Conservation (phyloP, 2,113 vertebrate species). For the Indri indri region DNA sequence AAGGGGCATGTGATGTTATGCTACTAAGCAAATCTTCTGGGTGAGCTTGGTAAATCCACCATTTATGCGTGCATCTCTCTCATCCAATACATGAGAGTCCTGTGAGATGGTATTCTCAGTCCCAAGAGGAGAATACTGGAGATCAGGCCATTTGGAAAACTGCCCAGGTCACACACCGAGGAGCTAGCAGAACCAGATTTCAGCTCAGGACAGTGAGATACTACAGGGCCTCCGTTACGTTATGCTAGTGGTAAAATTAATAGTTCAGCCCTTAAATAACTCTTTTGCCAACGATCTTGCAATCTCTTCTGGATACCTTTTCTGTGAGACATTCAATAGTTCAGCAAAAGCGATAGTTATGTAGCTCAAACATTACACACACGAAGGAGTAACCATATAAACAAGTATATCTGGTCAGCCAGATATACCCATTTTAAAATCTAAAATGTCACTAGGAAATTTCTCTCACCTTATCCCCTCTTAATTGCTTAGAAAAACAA, state of each 20-base stretch:
- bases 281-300: not conserved
- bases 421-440: not conserved
- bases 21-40: not conserved
- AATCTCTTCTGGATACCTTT: not conserved
- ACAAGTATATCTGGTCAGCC: not conserved
- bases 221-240: not conserved
- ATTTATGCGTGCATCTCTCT: not conserved
- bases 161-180: not conserved
- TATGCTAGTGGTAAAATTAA: not conserved
- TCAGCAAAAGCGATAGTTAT: not conserved
- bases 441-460: not conserved
- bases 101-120: not conserved
- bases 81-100: not conserved
- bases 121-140: not conserved
- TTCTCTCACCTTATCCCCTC: not conserved
- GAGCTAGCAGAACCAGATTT: not conserved
- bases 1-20: not conserved
- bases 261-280: not conserved
- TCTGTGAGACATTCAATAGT: not conserved
- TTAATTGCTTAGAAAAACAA: conserved; percentile 14
- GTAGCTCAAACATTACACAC: not conserved
- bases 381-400: not conserved
- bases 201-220: not conserved
- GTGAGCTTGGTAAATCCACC: not conserved
- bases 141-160: not conserved